phyloP scores from a whole-genome alignment of 2,888 invertebrate species.

The Tenthredo distinguenda region DNA sequence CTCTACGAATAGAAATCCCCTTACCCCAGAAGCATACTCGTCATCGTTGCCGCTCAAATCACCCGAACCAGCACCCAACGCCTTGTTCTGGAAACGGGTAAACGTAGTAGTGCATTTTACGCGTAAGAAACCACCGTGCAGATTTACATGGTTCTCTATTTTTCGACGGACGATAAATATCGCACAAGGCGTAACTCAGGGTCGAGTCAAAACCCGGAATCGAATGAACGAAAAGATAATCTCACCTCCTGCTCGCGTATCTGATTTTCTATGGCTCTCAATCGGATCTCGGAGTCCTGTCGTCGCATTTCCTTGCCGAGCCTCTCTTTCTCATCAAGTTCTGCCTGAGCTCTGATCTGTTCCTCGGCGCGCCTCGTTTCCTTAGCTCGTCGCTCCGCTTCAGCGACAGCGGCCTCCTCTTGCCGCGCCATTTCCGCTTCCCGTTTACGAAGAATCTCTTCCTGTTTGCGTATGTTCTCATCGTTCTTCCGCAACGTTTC shows the following conservation, averaged over 20 bases:
- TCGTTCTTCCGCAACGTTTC: conserved; percentile 74
- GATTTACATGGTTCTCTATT: neutral
- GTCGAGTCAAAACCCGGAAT: conserved; percentile 11
- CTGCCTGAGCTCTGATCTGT: conserved; percentile 68
- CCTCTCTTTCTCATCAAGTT: conserved; percentile 74
- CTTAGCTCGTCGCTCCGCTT: conserved; percentile 57
- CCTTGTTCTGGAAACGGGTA: conserved; percentile 69
- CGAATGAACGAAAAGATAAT: neutral
- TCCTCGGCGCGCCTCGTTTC: conserved; percentile 67
- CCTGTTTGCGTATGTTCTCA: conserved; percentile 72
- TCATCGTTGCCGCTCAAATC: conserved; percentile 69
- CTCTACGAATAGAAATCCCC: conserved; percentile 13
- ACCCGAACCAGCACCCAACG: conserved; percentile 66
- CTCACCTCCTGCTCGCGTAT: conserved; percentile 84
- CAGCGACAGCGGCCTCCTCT: conserved; percentile 64
- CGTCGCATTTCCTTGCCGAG: conserved; percentile 69
- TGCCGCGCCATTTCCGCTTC: conserved; percentile 63
- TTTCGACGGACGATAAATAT: neutral
- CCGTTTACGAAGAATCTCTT: conserved; percentile 69
- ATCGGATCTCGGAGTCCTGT: conserved; percentile 79
- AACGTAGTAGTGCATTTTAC: conserved; percentile 26
- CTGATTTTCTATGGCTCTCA: conserved; percentile 83
- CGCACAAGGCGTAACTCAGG: neutral
- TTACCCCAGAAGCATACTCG: conserved; percentile 73
- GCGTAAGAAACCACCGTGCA: neutral